Evolutionary conservation across 2,888 invertebrate species (phyloP).

Genomic region (Arge pagana): DNA sequence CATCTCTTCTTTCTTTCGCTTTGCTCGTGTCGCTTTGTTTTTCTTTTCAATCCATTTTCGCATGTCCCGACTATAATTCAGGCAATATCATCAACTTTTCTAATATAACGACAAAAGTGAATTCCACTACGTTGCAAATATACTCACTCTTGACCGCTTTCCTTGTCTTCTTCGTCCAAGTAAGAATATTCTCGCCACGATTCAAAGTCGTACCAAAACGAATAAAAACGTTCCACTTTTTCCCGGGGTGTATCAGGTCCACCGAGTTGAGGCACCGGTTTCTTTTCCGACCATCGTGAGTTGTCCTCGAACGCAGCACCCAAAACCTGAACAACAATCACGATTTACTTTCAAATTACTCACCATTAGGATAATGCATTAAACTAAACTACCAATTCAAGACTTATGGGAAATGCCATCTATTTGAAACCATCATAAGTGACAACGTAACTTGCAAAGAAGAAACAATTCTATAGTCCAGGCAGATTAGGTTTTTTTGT

Average conservation of each 20-base stretch:
- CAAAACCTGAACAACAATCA: too few relatives aligned
- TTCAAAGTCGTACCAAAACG: constrained; percentile 98
- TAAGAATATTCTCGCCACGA: constrained; percentile 99
- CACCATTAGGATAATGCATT: too few relatives aligned
- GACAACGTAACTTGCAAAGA: too few relatives aligned
- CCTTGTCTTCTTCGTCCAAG: constrained; percentile 97
- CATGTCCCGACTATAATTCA: constrained; percentile 83
- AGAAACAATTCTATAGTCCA: too few relatives aligned
- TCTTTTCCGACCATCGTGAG: constrained; percentile 89
- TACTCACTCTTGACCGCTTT: constrained; percentile 84
- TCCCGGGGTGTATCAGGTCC: constrained; percentile 76
- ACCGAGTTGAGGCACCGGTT: constrained; percentile 82
- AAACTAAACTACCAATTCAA: too few relatives aligned
- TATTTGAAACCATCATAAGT: too few relatives aligned
- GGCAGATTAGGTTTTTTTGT: too few relatives aligned
- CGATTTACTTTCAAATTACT: too few relatives aligned
- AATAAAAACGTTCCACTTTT: constrained; percentile 92
- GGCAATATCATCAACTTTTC: too few relatives aligned
- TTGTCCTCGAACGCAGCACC: constrained; percentile 75
- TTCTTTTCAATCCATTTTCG: constrained; percentile 98
- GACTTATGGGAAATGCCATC: too few relatives aligned
- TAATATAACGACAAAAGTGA: not conserved
- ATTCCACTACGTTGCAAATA: too few relatives aligned
- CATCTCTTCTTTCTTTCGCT: constrained; percentile 97
- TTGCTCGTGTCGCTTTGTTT: constrained; percentile 90